Base-by-base conservation (phyloP, 2,888 invertebrate species). In the Tinea semifulvella region DNA sequence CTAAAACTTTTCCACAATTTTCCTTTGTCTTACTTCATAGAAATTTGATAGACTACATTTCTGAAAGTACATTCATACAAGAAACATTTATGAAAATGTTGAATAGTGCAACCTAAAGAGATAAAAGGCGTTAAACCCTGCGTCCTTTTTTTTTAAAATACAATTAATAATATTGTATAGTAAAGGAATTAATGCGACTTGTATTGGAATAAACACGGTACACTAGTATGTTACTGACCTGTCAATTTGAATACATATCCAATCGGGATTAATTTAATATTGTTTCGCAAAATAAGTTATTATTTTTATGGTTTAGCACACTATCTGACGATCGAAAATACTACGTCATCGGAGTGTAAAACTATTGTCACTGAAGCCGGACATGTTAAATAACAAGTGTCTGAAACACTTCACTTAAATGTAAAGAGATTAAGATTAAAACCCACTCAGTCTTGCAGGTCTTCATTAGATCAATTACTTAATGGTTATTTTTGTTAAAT, bases 381-480 rank as follows among this genome's bases (percentile, higher is more conserved):
- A n/a, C 19, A 39, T 19, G 19, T 17, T 19, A 4, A 16, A 3
- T n/a, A 3, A 19, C 7, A 17, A 16, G 10, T 13, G 13, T 35
- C 35, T 20, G 39, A 20, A 19, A n/a, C 18, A 19, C 20, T n/a
- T 19, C 20, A 35, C 7, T 35, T 14, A 19, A 18, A 40, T 22
- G 22, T 40, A 40, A 40, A 22, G 40, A 22, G 40, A 40, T 40
- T 40, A 40, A n/a, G 22, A 20, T 22, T 39, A 19, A 39, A n/a
- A 14, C 39, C 35, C 35, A 4, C 11, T 31, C 2, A 26, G 10
- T 26, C 2, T 26, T 26, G 10, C 10, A 3, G 11, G 26, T 26
- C 26, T 26, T 26, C 26, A 3, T 31, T 31, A 14, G n/a, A 31
- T 13, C 31, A 14, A n/a, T 11, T 31, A 31, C 14, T 11, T n/a